These are phyloP conservation scores for Aphrophora alni DNA, from an alignment of 2,888 invertebrate species.

Conservation along the genomic window DNA sequence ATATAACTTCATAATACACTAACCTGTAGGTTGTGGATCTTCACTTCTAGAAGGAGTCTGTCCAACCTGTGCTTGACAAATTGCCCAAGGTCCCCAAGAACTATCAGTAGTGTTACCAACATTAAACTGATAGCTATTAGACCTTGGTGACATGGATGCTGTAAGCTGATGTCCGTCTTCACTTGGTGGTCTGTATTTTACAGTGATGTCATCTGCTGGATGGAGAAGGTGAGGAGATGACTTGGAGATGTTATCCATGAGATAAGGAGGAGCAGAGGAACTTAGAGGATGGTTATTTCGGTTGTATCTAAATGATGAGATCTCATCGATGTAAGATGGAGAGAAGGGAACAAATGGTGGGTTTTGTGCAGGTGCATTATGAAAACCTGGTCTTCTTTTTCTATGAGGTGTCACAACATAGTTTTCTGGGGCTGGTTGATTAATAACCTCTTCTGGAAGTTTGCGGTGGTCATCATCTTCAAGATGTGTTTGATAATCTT, in stretches of 20 bases:
- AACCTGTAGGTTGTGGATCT: slow-evolving; percentile 45
- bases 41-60: slow-evolving; percentile 43
- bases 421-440: slow-evolving; percentile 77
- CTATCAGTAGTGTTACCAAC: slow-evolving; percentile 53
- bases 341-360: slow-evolving; percentile 86
- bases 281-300: slow-evolving; percentile 65
- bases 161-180: slow-evolving; percentile 66
- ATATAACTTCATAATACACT: too few relatives aligned
- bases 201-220: slow-evolving; percentile 55
- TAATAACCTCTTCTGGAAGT: slow-evolving; percentile 71
- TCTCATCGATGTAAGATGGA: slow-evolving; percentile 76
- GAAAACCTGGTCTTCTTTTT: slow-evolving; percentile 85
- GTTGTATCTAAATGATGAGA: slow-evolving; percentile 54
- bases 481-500: slow-evolving; percentile 47
- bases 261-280: slow-evolving; percentile 74
- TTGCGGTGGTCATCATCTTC: slow-evolving; percentile 50
- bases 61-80: slow-evolving; percentile 70
- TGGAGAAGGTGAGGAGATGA: slow-evolving; percentile 40
- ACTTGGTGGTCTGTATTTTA: slow-evolving; percentile 71
- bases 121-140: slow-evolving; percentile 43
- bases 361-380: slow-evolving; percentile 86
- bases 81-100: slow-evolving; percentile 70
- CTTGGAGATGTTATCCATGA: slow-evolving; percentile 52
- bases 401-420: slow-evolving; percentile 88
- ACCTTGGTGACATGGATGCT: slow-evolving; percentile 53